Evolutionary conservation across 2,797 vertebrate species (phyloP).

Genomic region (Pangasius djambal): DNA sequence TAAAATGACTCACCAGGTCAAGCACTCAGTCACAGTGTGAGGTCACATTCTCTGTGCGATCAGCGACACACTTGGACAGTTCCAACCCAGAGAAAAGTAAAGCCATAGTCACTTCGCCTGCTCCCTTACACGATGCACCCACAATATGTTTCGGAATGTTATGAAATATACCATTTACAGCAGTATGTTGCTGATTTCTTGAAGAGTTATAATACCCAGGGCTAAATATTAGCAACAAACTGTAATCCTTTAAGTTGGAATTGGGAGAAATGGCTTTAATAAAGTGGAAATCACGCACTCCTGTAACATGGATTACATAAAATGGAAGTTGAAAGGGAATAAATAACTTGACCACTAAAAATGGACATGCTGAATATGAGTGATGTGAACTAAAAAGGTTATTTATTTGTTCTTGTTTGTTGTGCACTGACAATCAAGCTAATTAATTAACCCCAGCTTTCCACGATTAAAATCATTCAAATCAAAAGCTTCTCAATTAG

Average conservation of each 20-base stretch:
- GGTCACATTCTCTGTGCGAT: slow-evolving; percentile 50
- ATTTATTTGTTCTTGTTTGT: not conserved
- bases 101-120: not conserved
- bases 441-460: slow-evolving; percentile 34
- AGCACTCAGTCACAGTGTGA: slow-evolving; percentile 63
- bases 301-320: not conserved
- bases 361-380: not conserved
- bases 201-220: not conserved
- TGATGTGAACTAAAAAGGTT: not conserved
- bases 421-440: slow-evolving; percentile 7
- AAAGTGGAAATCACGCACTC: not conserved
- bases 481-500: not conserved
- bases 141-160: not conserved
- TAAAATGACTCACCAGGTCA: slow-evolving; percentile 70
- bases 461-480: slow-evolving; percentile 6
- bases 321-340: not conserved
- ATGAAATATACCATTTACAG: not conserved
- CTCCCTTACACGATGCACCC: not conserved
- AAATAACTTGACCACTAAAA: not conserved
- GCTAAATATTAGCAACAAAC: not conserved
- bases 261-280: not conserved
- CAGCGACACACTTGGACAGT: slow-evolving; percentile 36
- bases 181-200: not conserved
- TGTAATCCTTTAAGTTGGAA: not conserved
- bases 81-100: slow-evolving; percentile 30